Conservation (phyloP, 2,888 invertebrate genomes). For the Blastobasis lacticolella region DNA sequence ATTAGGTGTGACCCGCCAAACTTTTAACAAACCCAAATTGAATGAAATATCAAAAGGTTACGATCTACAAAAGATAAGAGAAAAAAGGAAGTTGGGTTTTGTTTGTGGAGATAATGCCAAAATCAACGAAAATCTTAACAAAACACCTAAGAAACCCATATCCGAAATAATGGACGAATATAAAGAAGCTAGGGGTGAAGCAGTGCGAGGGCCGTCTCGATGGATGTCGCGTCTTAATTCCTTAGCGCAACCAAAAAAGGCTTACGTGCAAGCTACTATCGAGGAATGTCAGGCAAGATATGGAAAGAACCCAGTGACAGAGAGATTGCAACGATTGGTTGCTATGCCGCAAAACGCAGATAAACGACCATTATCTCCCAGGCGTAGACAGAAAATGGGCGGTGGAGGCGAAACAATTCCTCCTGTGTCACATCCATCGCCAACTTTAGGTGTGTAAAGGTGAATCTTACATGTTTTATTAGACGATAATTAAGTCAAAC, state of each 20-base stretch:
- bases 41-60: too few species aligned
- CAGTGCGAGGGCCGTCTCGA: constrained; percentile 56
- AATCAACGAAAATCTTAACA: constrained; percentile 11
- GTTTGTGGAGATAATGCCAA: neutral
- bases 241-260: constrained; percentile 55
- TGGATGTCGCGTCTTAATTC: constrained; percentile 42
- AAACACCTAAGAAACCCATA: neutral
- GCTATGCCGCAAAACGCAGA: constrained; percentile 9
- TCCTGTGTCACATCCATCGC: constrained; percentile 11
- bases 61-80: too few species aligned
- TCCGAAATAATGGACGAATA: constrained; percentile 53
- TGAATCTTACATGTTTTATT: constrained; percentile 35
- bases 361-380: neutral
- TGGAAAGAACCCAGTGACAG: constrained; percentile 33
- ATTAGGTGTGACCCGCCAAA: too few species aligned
- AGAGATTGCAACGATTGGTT: constrained; percentile 35
- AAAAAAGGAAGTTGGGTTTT: too few species aligned
- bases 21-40: too few species aligned
- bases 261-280: constrained; percentile 46
- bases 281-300: constrained; percentile 43
- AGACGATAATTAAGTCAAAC: neutral
- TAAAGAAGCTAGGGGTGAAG: constrained; percentile 61
- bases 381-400: constrained; percentile 15
- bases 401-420: too few species aligned
- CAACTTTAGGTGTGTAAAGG: constrained; percentile 64